Conservation (phyloP, 2,113 vertebrate species). For the Myotis yumanensis region DNA sequence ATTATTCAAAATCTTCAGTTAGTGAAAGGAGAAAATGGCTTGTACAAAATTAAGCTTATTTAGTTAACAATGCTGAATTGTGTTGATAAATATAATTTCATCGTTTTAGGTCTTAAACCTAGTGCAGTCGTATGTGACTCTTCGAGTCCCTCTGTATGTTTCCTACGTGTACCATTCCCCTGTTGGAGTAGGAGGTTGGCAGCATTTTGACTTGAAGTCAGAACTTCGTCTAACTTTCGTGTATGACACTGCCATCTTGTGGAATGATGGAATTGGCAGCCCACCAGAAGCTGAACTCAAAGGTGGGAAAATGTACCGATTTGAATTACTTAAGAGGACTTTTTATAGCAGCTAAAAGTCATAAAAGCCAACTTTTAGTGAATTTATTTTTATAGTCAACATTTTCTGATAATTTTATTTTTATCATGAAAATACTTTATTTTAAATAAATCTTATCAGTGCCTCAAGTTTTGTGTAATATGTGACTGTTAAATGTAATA, state of each 20-base stretch:
- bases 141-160: slow-evolving; percentile 94
- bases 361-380: not conserved
- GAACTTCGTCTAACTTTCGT: slow-evolving; percentile 96
- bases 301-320: slow-evolving; percentile 79
- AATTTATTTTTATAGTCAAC: not conserved
- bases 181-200: slow-evolving; percentile 91
- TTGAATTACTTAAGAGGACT: not conserved
- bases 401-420: not conserved
- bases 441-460: not conserved
- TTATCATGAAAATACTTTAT: not conserved
- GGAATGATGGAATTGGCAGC: slow-evolving; percentile 94
- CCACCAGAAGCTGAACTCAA: slow-evolving; percentile 93
- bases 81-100: not conserved
- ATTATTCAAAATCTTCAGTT: not conserved
- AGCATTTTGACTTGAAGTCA: slow-evolving; percentile 95
- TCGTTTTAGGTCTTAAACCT: slow-evolving; percentile 91
- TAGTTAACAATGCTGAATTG: not conserved
- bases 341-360: not conserved
- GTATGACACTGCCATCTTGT: slow-evolving; percentile 98
- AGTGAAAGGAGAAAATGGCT: not conserved
- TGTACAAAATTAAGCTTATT: not conserved
- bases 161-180: slow-evolving; percentile 96
- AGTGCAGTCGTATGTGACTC: slow-evolving; percentile 95
- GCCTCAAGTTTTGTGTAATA: not conserved
- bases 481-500: not conserved